Percentiles rank a stretch among this genome's conserved stretches.
Evolutionary conservation across 2,797 vertebrate genomes (phyloP).

Genomic region (Lepidocolaptes lacrymiger): DNA sequence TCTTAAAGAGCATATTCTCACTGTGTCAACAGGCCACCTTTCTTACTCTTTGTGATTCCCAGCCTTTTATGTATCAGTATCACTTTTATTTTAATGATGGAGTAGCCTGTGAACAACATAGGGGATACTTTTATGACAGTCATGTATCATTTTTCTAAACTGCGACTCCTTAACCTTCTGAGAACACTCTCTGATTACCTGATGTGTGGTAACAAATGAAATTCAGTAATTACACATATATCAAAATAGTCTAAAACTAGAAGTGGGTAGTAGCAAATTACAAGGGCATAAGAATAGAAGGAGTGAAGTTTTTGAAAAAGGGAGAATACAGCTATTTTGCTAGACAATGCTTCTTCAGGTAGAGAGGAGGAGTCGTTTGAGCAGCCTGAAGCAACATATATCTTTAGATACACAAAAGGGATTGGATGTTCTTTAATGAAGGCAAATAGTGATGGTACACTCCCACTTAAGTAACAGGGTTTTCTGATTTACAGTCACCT

Average conservation of each 20-base stretch:
- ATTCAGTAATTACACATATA: accelerated
- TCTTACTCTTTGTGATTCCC: neutral
- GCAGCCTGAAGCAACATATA: neutral
- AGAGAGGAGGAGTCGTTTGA: neutral
- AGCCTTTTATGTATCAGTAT: neutral
- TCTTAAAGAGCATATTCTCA: neutral
- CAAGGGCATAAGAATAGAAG: neutral
- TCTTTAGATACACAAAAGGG: neutral
- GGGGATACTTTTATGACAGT: neutral
- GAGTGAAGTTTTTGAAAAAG: neutral
- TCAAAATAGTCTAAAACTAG: neutral
- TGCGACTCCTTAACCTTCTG: neutral
- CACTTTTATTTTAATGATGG: neutral
- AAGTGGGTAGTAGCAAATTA: neutral
- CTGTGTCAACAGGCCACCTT: neutral
- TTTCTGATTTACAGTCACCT: neutral
- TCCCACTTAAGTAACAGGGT: neutral
- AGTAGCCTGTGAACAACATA: neutral
- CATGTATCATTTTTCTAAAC: neutral
- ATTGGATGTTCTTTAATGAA: neutral
- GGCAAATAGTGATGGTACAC: neutral
- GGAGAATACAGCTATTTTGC: neutral
- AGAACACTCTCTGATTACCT: neutral
- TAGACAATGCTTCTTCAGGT: neutral
- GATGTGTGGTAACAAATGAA: neutral